These are phyloP conservation scores for Perdita meconis DNA, from an alignment of 2,888 invertebrate species.

Conservation along the genomic window DNA sequence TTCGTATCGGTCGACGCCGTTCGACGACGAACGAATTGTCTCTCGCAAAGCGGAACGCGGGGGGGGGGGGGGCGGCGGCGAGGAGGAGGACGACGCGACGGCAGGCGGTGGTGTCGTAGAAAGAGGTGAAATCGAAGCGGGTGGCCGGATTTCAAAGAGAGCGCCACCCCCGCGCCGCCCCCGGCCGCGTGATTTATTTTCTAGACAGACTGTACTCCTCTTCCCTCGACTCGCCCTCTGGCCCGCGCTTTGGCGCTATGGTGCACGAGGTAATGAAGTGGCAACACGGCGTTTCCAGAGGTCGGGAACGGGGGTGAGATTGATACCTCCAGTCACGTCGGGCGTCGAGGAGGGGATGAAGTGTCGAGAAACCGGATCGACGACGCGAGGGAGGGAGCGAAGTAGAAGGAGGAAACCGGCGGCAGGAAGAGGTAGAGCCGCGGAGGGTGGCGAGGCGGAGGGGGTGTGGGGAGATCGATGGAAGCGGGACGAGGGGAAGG, in stretches of 20 bases:
- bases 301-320: constrained; percentile 79
- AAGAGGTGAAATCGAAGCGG: constrained; percentile 18
- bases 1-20: constrained; percentile 21
- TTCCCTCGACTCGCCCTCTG: constrained; percentile 38
- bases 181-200: constrained; percentile 52
- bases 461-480: constrained; percentile 48
- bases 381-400: constrained; percentile 58
- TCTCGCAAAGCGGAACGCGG: constrained; percentile 18
- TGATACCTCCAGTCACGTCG: constrained; percentile 82
- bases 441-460: constrained; percentile 31
- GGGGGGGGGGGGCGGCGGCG: neutral
- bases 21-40: constrained; percentile 40
- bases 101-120: neutral
- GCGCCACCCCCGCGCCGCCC: neutral
- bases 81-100: neutral
- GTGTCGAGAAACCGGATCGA: constrained; percentile 80
- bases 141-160: constrained; percentile 35
- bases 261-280: constrained; percentile 82
- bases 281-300: constrained; percentile 81
- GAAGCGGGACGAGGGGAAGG: constrained; percentile 18
- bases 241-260: constrained; percentile 63
- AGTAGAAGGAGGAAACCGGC: constrained; percentile 53
- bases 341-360: constrained; percentile 71
- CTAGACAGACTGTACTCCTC: constrained; percentile 62
- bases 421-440: constrained; percentile 48